Percentiles rank a stretch among this genome's conserved stretches.
Conservation (phyloP, 2,113 vertebrate species). For the Euleptes europaea region DNA sequence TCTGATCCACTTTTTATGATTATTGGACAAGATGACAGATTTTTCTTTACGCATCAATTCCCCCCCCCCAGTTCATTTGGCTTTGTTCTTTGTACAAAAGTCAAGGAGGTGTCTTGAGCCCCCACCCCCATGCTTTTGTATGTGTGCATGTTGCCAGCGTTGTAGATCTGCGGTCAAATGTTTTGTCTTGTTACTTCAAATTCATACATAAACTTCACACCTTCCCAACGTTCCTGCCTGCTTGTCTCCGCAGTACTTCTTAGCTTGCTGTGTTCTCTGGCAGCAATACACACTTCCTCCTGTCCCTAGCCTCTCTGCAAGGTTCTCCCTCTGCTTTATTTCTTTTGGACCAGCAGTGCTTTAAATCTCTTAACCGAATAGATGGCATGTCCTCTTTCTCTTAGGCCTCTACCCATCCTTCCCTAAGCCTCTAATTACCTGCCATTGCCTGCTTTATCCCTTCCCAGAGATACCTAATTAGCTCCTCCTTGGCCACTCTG, state of each 20-base stretch:
- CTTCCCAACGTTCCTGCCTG: background rate
- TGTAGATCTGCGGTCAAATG: background rate
- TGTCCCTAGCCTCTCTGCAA: background rate
- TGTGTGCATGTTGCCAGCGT: background rate
- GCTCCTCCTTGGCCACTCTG: background rate
- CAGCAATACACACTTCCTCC: no score
- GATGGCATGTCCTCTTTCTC: background rate
- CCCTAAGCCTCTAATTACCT: background rate
- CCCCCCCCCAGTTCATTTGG: background rate
- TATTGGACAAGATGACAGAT: background rate
- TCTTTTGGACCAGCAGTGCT: background rate
- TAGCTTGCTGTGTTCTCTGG: background rate
- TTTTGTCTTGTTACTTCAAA: background rate
- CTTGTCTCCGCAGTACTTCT: background rate
- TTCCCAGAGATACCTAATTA: background rate
- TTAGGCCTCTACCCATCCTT: background rate
- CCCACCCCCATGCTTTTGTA: background rate
- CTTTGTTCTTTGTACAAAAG: background rate
- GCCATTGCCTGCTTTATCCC: background rate
- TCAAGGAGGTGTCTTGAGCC: background rate
- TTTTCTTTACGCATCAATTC: no score
- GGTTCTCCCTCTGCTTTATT: background rate
- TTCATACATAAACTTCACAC: background rate
- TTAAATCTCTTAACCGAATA: background rate
- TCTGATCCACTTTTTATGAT: background rate